Conservation (phyloP, 2,888 invertebrate species). For the Spisula subtruncata region DNA sequence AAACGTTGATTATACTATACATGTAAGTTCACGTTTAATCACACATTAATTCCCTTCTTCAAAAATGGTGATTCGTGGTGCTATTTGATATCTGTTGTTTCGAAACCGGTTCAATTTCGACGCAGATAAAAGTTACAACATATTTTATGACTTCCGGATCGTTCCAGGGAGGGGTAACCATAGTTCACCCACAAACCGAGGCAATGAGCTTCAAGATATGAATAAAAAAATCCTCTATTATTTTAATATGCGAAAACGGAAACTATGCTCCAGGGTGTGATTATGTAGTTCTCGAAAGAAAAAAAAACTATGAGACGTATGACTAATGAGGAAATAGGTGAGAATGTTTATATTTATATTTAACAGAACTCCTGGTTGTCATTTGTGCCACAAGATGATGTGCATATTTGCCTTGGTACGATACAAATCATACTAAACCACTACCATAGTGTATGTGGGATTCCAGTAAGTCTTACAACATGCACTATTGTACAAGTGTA, state of each 20-base stretch:
- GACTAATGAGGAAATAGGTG: not conserved
- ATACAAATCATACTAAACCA: not conserved
- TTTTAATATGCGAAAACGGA: not conserved
- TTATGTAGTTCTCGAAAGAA: not conserved
- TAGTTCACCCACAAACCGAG: too few species aligned
- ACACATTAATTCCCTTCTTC: too few species aligned
- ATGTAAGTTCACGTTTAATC: too few species aligned
- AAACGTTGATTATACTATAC: too few species aligned
- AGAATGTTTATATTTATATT: not conserved
- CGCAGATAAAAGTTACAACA: too few species aligned
- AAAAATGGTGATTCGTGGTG: too few species aligned
- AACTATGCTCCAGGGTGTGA: not conserved
- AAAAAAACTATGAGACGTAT: not conserved
- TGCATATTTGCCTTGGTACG: not conserved
- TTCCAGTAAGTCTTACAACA: not conserved
- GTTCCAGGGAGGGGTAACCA: too few species aligned
- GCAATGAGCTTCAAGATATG: too few species aligned
- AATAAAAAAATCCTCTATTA: too few species aligned
- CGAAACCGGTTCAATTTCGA: too few species aligned
- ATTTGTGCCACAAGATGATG: not conserved
- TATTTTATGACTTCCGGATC: too few species aligned
- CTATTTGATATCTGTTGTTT: too few species aligned
- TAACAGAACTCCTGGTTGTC: not conserved
- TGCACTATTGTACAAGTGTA: not conserved
- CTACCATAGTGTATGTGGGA: not conserved